A percentile compares a stretch with the other conserved stretches of the same genome.
Conservation (phyloP, 2,888 invertebrate genomes). For the Caenorhabditis wallacei region DNA sequence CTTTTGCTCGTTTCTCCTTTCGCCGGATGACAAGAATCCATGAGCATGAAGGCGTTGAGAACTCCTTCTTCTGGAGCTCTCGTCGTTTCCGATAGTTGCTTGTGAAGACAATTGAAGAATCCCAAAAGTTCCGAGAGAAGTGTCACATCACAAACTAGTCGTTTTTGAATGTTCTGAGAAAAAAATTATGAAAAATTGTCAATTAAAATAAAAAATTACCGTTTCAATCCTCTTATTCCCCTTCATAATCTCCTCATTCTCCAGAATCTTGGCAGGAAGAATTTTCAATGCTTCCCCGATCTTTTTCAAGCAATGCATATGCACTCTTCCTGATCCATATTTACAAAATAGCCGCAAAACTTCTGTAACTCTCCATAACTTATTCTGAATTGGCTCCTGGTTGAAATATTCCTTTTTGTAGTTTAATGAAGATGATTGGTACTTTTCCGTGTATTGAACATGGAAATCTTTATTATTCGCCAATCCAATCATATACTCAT, state of each 20-base stretch:
- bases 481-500: neutral
- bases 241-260: slow-evolving; percentile 22
- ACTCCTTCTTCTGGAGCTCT: slow-evolving; percentile 1
- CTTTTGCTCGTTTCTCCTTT: slow-evolving; percentile 4
- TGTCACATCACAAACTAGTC: slow-evolving; percentile 12
- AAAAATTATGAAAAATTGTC: neutral
- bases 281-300: slow-evolving; percentile 10
- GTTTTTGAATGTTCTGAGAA: slow-evolving; percentile 28
- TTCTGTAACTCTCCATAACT: neutral
- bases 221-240: neutral
- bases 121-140: slow-evolving; percentile 40
- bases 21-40: neutral
- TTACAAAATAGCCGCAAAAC: slow-evolving; percentile 24
- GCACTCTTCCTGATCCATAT: slow-evolving; percentile 28
- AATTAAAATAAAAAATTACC: slow-evolving; percentile 22
- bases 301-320: slow-evolving; percentile 29
- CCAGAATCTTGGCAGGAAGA: slow-evolving; percentile 17
- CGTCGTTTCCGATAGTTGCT: neutral
- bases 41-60: slow-evolving; percentile 30
- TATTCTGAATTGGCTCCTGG: neutral
- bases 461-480: neutral
- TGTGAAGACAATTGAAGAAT: slow-evolving; percentile 33
- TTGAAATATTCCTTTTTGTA: slow-evolving; percentile 3
- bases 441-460: slow-evolving; percentile 42
- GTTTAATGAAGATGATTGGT: slow-evolving; percentile 15